Base-by-base conservation (phyloP, 2,888 invertebrate genomes). In the Agonopterix arenella region DNA sequence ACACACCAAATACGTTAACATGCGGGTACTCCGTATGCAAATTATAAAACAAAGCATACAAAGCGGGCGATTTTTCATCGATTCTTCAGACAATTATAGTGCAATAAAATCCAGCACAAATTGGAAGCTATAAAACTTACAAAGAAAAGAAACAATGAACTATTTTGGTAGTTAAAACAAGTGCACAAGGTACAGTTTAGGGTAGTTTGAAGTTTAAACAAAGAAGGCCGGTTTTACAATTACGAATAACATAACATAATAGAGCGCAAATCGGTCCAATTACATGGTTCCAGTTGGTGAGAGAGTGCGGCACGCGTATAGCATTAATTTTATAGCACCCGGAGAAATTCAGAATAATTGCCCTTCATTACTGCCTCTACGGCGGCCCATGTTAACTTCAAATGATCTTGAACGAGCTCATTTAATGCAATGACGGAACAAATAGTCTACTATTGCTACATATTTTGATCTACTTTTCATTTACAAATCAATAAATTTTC, bases 311-410 rank as follows among this genome's bases (percentile, higher is more conserved):
- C 72, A 76, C 79, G 79, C 67, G 75, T 63, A 64, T 51, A 51
- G 69, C 73, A 81, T 83, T 76, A 78, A 78, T 80, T 80, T 79
- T 75, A 79, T 78, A 62, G 73, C 67, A 62, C 67, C 60, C 57
- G 62, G 75, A 73, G 80, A 80, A 83, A 80, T 77, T 73, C 57
- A 57, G 72, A 74, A 79, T 81, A 80, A 81, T 83, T 80, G 76
- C 72, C 63, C 57, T 70, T 73, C 66, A 72, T 75, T 77, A 68
- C 11, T 49, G 55, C 51, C 55, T 53, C 54, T 56, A 58, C 52
- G 52, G 45, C 43, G 38, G 48, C 11, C 11, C 4, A 11, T 36
- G 44, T 37, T 11, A 48, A 46, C 50, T 40, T 51, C 43, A 48
- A 43, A 49, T 45, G 43, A 52, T 48, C 53, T 53, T 55, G 58